These are phyloP conservation scores for Pogonocichla stellata DNA, from an alignment of 2,113 vertebrate genomes.

Conservation along the genomic window DNA sequence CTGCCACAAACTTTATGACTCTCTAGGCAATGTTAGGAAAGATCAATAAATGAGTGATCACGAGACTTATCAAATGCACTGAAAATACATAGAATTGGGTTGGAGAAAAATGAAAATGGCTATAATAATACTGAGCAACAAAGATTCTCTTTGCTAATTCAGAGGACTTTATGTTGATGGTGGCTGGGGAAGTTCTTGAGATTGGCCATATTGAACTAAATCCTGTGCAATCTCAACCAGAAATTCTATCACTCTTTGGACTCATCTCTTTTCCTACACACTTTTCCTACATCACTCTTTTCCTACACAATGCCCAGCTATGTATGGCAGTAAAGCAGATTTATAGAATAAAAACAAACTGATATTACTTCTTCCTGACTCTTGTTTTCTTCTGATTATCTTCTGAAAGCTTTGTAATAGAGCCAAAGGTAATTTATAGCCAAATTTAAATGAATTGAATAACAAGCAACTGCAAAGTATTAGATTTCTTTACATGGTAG, in stretches of 20 bases:
- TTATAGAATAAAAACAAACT: conserved; percentile 42
- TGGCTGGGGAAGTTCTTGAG: not conserved
- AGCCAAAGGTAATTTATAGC: conserved; percentile 49
- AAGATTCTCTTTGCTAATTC: not conserved
- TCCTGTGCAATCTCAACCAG: not conserved
- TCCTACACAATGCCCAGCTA: not conserved
- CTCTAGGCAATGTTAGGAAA: not conserved
- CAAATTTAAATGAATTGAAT: conserved; percentile 28
- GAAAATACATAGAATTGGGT: not conserved
- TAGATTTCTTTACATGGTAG: conserved; percentile 50
- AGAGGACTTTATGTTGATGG: not conserved
- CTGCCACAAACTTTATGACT: not conserved
- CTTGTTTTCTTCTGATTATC: conserved; percentile 48
- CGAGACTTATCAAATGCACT: not conserved
- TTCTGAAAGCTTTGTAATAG: conserved; percentile 46
- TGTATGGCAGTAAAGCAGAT: not conserved
- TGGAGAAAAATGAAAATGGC: not conserved
- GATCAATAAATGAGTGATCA: not conserved
- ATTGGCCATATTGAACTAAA: not conserved
- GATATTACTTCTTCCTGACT: conserved; percentile 20
- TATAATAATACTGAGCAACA: not conserved
- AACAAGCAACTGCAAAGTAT: conserved; percentile 51
- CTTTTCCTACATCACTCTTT: too few relatives aligned
- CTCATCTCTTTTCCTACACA: not conserved
- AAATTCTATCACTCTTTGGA: not conserved